Base-by-base conservation (phyloP, 2,888 invertebrate genomes). In the Branchellion lobata region DNA sequence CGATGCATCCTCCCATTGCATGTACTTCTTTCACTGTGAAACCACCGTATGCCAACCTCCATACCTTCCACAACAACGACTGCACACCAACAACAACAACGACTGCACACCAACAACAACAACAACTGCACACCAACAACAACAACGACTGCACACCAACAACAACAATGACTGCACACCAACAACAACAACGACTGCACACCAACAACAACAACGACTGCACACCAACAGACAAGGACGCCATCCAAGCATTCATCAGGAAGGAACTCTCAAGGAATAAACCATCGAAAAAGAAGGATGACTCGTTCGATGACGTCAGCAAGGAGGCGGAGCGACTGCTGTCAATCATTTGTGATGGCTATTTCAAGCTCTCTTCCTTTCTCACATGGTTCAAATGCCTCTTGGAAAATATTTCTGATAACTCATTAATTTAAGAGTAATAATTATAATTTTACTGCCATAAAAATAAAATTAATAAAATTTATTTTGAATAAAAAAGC, bases 341-440 rank as follows among this genome's bases (percentile, higher is more conserved):
- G 3, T 5, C 47, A 33, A 36, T 75, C 33, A 24, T 75, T 33
- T 53, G 53, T 31, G 57, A 75, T 53, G 51, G 51, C 14, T 75
- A 75, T n/a, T 53, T 53, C 31, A 75, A 75, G 33, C 40, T 31
- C 27, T 3, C 53, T n/a, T 47, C 75, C 27, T 31, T 75, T 27
- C 18, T 75, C 53, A 75, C 75, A 27, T 75, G 75, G 75, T 57
- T 40, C 40, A 40, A 8, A 40, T 5, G 8, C 8, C 40, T 40
- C 14, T 40, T 40, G 5, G 61, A 57, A 3, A 24, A 5, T 57
- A 5, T 5, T 57, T 3, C 5, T 57, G 21, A 57, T 57, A 5
- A n/a, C n/a, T n/a, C n/a, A n/a, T n/a, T n/a, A n/a, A n/a, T n/a
- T n/a, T n/a, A n/a, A n/a, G n/a, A n/a, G n/a, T n/a, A n/a, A n/a